Conservation (phyloP, 2,888 invertebrate species). For the Pseudococcus longispinus region DNA sequence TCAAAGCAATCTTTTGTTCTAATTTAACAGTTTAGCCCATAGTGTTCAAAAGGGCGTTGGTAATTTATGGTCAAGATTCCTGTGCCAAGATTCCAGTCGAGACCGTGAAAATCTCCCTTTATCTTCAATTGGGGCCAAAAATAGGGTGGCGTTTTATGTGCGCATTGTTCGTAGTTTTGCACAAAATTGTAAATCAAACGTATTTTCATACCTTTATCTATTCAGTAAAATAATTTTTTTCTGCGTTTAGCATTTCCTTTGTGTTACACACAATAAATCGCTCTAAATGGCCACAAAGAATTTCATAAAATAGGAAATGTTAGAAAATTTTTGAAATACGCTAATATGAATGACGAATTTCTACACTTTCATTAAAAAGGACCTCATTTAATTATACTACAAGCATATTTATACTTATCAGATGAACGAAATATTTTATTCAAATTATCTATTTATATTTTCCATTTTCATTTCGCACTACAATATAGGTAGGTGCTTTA, state of each 20-base stretch:
- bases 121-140: neutral
- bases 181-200: constrained; percentile 42
- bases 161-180: constrained; percentile 36
- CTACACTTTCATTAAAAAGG: neutral
- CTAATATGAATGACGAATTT: neutral
- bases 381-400: neutral
- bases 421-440: no score
- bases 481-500: no score
- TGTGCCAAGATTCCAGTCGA: constrained; percentile 41
- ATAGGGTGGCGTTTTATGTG: constrained; percentile 32
- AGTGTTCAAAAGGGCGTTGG: constrained; percentile 16
- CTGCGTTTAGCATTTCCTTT: constrained; percentile 1
- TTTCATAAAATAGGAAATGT: constrained; percentile 20
- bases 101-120: constrained; percentile 27
- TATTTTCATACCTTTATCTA: constrained; percentile 1
- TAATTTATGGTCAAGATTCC: constrained; percentile 50
- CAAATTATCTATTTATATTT: no score
- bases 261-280: neutral
- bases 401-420: no score
- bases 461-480: no score
- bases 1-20: constrained; percentile 33
- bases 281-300: constrained; percentile 10
- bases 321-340: neutral
- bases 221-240: neutral
- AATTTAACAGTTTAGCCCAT: neutral